Evolutionary conservation across 2,888 invertebrate genomes (phyloP), one percentile per base, ranked within the genome.

Genomic region (Amphipyra berbera): DNA sequence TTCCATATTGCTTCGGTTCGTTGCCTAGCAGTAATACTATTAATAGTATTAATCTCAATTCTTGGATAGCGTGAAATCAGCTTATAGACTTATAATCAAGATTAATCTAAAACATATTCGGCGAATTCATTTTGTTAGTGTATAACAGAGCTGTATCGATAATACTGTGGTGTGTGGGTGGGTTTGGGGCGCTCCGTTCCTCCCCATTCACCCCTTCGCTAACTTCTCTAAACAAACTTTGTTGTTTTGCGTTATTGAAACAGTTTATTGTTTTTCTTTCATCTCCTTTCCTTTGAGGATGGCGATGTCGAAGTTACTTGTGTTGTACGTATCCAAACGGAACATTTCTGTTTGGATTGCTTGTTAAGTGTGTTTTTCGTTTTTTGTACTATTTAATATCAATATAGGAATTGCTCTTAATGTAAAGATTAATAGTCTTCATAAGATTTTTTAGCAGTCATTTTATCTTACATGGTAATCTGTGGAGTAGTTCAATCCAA

Each of bases 181-280:
- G 73, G 30, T 50, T 45, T 68, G 73, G 64, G 74, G 72, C 67
- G 61, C 69, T 54, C 71, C 70, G 61, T 75, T 57, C 46, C 71
- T 48, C 78, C 77, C 74, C 64, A 61, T 76, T 64, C 79, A 79
- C 82, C 83, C 84, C 79, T 81, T 85, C 73, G 81, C 83, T 79
- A 88, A 90, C 88, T 89, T 87, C 78, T 84, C 86, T 79, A 82
- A 90, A 90, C 89, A 89, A 92, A 93, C 88, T 93, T 92, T 88
- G 88, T 90, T 92, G 89, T 90, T 91, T 88, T 86, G 85, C 88
- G 87, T 90, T 93, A 91, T 92, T 91, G 91, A 91, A 93, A 90
- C 92, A 90, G 85, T 91, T 92, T 88, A 89, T 90, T 93, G 91
- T 92, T 92, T 90, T 92, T 90, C 90, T 92, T 93, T 92, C 91